A percentile compares a stretch with the other conserved stretches of the same genome.
These are phyloP conservation scores for Euwallacea similis DNA, from an alignment of 1,140 invertebrate species.

Conservation along the genomic window DNA sequence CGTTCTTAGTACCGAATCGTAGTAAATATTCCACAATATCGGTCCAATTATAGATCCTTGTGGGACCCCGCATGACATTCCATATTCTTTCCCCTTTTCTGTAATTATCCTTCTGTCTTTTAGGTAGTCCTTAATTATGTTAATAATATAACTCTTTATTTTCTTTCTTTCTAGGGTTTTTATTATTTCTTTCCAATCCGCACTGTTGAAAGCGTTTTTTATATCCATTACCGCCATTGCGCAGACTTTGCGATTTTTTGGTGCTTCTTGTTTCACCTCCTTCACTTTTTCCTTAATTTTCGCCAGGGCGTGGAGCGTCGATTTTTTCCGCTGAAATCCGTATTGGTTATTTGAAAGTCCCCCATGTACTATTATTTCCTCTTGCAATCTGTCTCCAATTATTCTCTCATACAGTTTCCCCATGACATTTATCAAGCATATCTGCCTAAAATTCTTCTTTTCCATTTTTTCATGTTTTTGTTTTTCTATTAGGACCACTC, in stretches of 20 bases:
- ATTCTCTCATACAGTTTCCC: constrained; percentile 42
- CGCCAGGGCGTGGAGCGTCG: constrained; percentile 45
- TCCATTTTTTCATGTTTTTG: not conserved
- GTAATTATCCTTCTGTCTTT: not conserved
- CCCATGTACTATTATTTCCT: not conserved
- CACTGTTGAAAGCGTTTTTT: not conserved
- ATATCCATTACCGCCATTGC: not conserved
- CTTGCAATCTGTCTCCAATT: constrained; percentile 24
- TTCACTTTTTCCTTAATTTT: constrained; percentile 26
- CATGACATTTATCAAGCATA: constrained; percentile 40
- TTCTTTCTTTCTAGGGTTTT: not conserved
- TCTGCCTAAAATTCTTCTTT: constrained; percentile 9
- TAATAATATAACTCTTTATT: not conserved
- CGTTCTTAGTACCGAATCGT: not conserved
- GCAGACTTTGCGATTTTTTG: not conserved
- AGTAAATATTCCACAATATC: not conserved
- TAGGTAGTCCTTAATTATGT: not conserved
- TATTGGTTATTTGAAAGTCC: constrained; percentile 43
- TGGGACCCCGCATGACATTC: not conserved
- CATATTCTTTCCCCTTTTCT: not conserved
- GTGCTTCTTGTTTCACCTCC: not conserved
- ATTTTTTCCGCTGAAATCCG: constrained; percentile 45
- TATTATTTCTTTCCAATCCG: not conserved
- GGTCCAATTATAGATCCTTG: not conserved
- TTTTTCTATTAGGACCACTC: not conserved